Conservation (phyloP, 2,113 vertebrate genomes). For the Pedionomus torquatus region DNA sequence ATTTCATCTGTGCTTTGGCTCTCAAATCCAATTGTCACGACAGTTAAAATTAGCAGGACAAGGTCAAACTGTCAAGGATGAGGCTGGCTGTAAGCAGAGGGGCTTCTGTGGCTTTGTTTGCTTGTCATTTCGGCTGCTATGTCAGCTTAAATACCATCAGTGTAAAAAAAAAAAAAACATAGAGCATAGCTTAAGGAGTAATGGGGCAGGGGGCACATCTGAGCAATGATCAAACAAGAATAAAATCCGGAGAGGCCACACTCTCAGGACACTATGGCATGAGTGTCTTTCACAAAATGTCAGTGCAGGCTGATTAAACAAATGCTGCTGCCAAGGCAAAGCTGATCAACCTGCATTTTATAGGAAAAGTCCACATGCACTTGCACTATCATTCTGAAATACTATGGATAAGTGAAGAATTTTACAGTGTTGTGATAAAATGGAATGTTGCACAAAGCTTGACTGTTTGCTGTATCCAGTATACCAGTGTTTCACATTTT, state of each 20-base stretch:
- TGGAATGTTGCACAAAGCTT: not conserved
- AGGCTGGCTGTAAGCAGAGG: conserved; percentile 53
- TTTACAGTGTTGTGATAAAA: not conserved
- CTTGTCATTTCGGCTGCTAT: conserved; percentile 69
- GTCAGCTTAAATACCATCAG: conserved; percentile 71
- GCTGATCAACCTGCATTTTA: not conserved
- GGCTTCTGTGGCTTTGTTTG: conserved; percentile 64
- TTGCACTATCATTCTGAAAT: not conserved
- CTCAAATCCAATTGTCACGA: conserved; percentile 62
- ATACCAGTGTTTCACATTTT: not conserved
- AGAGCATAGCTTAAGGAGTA: conserved; percentile 63
- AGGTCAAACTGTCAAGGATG: conserved; percentile 74
- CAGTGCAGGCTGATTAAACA: conserved; percentile 23
- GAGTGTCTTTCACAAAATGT: conserved; percentile 44
- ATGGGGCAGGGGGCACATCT: conserved; percentile 4
- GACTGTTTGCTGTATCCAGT: not conserved
- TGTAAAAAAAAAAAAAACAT: conserved; percentile 39
- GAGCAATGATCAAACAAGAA: conserved; percentile 59
- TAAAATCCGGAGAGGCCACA: conserved; percentile 22
- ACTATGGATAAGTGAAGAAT: not conserved
- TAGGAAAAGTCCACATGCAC: not conserved
- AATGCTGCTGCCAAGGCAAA: not conserved
- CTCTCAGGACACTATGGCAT: not conserved
- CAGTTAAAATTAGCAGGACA: conserved; percentile 74
- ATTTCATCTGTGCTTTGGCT: conserved; percentile 15